phyloP scores from a whole-genome alignment of 1,140 invertebrate genomes.

The Ganaspis sp. region DNA sequence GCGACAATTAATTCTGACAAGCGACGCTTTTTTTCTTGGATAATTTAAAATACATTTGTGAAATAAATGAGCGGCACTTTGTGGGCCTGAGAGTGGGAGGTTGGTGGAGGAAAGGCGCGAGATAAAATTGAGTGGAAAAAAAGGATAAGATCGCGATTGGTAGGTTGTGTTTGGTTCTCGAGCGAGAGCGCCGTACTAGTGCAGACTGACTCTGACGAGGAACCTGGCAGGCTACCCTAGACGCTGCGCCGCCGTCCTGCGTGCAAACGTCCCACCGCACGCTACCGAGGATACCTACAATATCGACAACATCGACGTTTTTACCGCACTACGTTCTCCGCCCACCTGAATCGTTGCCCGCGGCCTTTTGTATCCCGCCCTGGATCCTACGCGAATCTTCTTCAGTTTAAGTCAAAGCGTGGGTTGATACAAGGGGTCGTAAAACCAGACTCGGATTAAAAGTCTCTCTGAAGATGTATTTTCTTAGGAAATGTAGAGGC shows the following conservation, averaged over 20 bases:
- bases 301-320: conserved; percentile 59
- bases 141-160: conserved; percentile 42
- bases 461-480: not conserved
- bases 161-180: conserved; percentile 57
- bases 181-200: conserved; percentile 69
- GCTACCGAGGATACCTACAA: conserved; percentile 54
- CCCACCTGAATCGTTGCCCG: conserved; percentile 26
- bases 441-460: conserved; percentile 28
- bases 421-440: not conserved
- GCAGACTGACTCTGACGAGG: conserved; percentile 60
- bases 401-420: conserved; percentile 13
- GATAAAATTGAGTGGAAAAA: conserved; percentile 11
- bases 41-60: too few species aligned
- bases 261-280: conserved; percentile 47
- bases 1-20: too few species aligned
- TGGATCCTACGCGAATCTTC: conserved; percentile 20
- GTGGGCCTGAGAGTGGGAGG: conserved; percentile 6
- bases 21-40: too few species aligned
- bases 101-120: conserved; percentile 38
- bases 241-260: conserved; percentile 53
- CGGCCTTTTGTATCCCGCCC: conserved; percentile 32
- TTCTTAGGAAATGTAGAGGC: too few species aligned
- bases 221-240: conserved; percentile 58
- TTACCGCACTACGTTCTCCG: conserved; percentile 34
- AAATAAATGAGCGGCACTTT: not conserved